These are phyloP conservation scores for Rhopilema esculentum DNA, from an alignment of 30 jellyfish, hydroid and myxozoan genomes.

Conservation along the genomic window DNA sequence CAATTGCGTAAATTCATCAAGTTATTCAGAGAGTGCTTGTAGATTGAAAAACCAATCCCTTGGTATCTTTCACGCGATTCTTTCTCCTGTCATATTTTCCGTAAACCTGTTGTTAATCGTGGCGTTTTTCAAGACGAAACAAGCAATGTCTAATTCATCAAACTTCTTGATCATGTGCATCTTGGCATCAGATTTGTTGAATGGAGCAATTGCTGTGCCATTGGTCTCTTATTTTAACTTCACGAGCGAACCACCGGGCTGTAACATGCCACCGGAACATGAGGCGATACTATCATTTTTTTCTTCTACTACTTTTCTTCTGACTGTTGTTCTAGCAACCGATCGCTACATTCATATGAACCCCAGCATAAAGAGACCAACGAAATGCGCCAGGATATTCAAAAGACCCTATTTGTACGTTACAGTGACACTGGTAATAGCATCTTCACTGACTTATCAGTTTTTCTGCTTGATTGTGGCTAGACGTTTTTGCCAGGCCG, in stretches of 20 bases:
- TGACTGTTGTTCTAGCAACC: neutral
- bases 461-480: neutral
- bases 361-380: neutral
- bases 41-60: neutral
- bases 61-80: neutral
- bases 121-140: slow-evolving; percentile 37
- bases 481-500: neutral
- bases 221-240: neutral
- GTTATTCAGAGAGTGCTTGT: neutral
- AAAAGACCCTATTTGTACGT: neutral
- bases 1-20: neutral
- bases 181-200: slow-evolving; percentile 9
- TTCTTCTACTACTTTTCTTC: neutral
- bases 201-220: slow-evolving; percentile 24
- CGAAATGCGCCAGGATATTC: neutral
- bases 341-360: neutral
- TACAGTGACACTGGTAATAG: neutral
- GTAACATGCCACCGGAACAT: neutral
- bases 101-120: slow-evolving; percentile 11
- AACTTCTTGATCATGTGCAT: slow-evolving; percentile 17
- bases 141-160: slow-evolving; percentile 23
- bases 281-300: neutral
- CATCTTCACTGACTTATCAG: neutral
- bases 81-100: neutral
- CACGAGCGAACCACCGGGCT: neutral